Conservation (phyloP, 2,888 invertebrate genomes). For the Polydrusus pterygomalis region DNA sequence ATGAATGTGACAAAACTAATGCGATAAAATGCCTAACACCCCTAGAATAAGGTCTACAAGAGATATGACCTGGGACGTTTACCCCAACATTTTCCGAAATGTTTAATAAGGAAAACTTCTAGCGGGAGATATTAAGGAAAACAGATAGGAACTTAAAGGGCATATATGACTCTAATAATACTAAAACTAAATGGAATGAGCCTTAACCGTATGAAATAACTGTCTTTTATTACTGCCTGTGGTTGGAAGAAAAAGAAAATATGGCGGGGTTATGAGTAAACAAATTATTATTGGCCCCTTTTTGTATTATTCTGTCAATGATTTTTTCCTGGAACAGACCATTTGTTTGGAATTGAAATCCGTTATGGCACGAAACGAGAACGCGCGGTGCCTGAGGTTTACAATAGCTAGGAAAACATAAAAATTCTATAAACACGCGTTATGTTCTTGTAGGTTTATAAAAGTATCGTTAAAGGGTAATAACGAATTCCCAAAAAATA, state of each 20-base stretch:
- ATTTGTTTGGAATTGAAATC: neutral
- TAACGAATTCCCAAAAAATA: neutral
- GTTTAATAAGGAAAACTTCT: conserved; percentile 26
- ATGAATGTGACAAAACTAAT: conserved; percentile 12
- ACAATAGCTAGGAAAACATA: too few relatives aligned
- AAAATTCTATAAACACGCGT: too few relatives aligned
- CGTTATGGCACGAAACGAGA: neutral
- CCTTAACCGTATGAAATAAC: conserved; percentile 10
- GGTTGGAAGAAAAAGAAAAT: conserved; percentile 9
- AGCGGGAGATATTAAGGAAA: conserved; percentile 5
- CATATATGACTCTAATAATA: conserved; percentile 14
- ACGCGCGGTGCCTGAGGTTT: too few relatives aligned
- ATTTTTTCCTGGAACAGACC: neutral
- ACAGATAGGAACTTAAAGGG: conserved; percentile 25
- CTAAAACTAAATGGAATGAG: conserved; percentile 16
- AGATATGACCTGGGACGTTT: conserved; percentile 8
- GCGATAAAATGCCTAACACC: neutral
- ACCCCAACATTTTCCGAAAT: conserved; percentile 11
- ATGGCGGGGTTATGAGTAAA: neutral
- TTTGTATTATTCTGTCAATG: neutral
- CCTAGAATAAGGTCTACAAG: conserved; percentile 4
- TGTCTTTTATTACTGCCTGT: conserved; percentile 6
- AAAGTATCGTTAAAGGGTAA: neutral
- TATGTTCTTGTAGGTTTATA: too few relatives aligned
- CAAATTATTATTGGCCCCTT: conserved; percentile 8